These are phyloP conservation scores for Leptinotarsa undecemlineata DNA, from an alignment of 1,140 invertebrate species.

Conservation along the genomic window DNA sequence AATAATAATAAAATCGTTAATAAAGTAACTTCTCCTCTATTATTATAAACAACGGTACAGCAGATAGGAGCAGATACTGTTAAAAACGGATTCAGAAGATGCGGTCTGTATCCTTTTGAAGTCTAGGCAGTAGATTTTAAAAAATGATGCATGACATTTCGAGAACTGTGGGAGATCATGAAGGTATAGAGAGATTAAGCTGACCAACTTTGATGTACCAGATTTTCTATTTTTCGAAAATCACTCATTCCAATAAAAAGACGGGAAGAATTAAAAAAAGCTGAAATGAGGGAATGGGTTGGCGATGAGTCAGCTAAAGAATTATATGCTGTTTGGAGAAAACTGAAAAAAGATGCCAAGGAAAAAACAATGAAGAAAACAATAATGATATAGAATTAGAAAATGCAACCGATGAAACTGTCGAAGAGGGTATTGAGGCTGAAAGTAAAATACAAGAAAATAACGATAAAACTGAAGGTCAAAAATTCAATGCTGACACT, in stretches of 20 bases:
- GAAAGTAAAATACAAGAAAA: slow-evolving; percentile 1
- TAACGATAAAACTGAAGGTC: background rate
- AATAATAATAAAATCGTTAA: slow-evolving; percentile 28
- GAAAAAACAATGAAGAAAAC: slow-evolving; percentile 22
- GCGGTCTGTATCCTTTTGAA: slow-evolving; percentile 51
- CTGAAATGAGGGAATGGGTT: background rate
- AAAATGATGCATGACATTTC: slow-evolving; percentile 45
- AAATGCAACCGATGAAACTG: background rate
- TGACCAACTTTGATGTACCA: slow-evolving; percentile 19
- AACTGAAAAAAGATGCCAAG: slow-evolving; percentile 29
- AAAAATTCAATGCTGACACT: background rate
- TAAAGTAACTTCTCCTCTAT: slow-evolving; percentile 26
- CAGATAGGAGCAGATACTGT: slow-evolving; percentile 33
- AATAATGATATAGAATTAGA: background rate
- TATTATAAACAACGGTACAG: slow-evolving; percentile 21
- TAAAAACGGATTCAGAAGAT: slow-evolving; percentile 50
- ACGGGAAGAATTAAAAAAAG: background rate
- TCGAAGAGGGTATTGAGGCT: background rate
- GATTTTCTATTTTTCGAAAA: slow-evolving; percentile 27
- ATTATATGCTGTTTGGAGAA: slow-evolving; percentile 2
- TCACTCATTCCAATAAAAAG: slow-evolving; percentile 1
- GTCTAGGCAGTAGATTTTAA: slow-evolving; percentile 45
- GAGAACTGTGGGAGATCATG: slow-evolving; percentile 4
- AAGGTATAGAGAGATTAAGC: background rate
- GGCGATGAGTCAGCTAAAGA: background rate